phyloP scores from a whole-genome alignment of 2,888 invertebrate genomes.

The Torymus aiolomorphi region DNA sequence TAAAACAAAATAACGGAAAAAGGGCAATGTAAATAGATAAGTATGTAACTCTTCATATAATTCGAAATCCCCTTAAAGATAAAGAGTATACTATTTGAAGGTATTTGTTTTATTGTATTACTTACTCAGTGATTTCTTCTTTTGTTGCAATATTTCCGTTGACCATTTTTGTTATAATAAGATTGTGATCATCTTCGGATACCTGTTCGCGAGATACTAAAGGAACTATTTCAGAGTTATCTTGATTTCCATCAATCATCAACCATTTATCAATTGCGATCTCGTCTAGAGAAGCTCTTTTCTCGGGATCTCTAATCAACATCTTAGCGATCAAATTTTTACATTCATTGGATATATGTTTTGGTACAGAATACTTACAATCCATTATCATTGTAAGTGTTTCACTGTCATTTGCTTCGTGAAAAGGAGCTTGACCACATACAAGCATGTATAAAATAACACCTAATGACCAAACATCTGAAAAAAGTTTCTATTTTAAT shows the following conservation, averaged over 20 bases:
- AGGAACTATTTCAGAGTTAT: slow-evolving; percentile 82
- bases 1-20: no score
- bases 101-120: slow-evolving; percentile 55
- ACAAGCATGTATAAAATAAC: slow-evolving; percentile 99
- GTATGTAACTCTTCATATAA: no score
- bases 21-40: no score
- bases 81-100: no score
- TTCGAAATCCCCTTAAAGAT: no score
- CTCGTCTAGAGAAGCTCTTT: slow-evolving; percentile 90
- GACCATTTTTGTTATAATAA: slow-evolving; percentile 96
- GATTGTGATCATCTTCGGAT: slow-evolving; percentile 92
- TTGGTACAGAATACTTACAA: slow-evolving; percentile 96
- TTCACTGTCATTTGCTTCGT: slow-evolving; percentile 99
- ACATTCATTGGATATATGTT: slow-evolving; percentile 91
- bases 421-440: slow-evolving; percentile 97
- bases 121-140: slow-evolving; percentile 93
- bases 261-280: slow-evolving; percentile 93
- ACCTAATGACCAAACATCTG: slow-evolving; percentile 98
- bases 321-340: slow-evolving; percentile 92
- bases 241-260: slow-evolving; percentile 77
- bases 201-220: slow-evolving; percentile 93
- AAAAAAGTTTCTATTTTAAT: slow-evolving; percentile 61
- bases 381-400: slow-evolving; percentile 99
- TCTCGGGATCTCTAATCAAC: slow-evolving; percentile 95
- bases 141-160: slow-evolving; percentile 95